Evolutionary conservation across 2,113 vertebrate species (phyloP).

Genomic region (Sisor rabdophorus): DNA sequence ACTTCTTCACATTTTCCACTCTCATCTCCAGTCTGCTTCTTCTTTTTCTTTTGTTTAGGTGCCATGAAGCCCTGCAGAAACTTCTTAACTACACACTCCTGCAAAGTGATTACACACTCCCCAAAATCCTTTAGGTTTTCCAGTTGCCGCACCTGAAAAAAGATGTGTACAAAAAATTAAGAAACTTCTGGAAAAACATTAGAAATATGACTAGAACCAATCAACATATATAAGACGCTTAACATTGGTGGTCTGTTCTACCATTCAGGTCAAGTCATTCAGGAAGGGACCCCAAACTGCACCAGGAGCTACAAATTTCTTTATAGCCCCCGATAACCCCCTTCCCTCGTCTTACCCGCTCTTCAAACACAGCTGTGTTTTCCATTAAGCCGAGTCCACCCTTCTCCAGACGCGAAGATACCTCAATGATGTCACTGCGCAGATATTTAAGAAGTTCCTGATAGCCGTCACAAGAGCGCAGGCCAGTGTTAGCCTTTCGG

Average conservation of each 20-base stretch:
- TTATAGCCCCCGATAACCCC: neutral
- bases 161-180: neutral
- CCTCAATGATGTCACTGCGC: constrained; percentile 90
- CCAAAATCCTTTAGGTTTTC: constrained; percentile 91
- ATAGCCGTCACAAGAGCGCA: constrained; percentile 84
- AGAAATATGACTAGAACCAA: neutral
- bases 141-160: constrained; percentile 75
- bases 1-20: constrained; percentile 83
- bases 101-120: constrained; percentile 86
- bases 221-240: neutral
- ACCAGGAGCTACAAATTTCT: neutral
- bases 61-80: constrained; percentile 99
- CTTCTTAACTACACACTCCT: constrained; percentile 92
- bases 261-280: neutral
- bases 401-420: constrained; percentile 89
- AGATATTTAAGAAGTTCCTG: constrained; percentile 86
- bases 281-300: neutral
- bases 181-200: neutral
- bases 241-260: neutral
- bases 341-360: constrained; percentile 69
- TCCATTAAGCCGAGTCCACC: constrained; percentile 92
- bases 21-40: constrained; percentile 81
- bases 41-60: constrained; percentile 91
- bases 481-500: constrained; percentile 79
- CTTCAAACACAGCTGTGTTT: constrained; percentile 81